Base-by-base conservation (phyloP, 92 coral and sea anemone genomes). In the Diadumene lineata region DNA sequence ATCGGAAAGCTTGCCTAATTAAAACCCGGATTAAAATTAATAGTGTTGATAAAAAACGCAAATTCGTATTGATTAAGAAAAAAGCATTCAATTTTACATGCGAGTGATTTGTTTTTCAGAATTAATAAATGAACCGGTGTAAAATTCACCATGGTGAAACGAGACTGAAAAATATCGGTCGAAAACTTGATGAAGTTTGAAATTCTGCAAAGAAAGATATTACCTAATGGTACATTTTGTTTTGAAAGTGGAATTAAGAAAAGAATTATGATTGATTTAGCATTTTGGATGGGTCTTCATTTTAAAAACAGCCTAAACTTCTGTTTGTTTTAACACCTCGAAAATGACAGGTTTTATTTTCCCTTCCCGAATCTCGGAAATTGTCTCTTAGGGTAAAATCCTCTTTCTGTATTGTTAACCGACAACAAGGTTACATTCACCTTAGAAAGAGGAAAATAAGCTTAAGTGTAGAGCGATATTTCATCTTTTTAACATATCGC, bases 261-360 rank as follows among this genome's bases (percentile, higher is more conserved):
- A 38, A 38, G 48, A 6, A 38, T 6, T 4, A 13, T 38, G 13
- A 38, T 38, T 38, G 6, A 13, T 6, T 38, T 38, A 13, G 7
- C 58, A 16, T 16, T 53, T 53, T 53, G 10, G 58, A 53, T 9
- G 4, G 10, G 3, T 53, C 18, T 53, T 53, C 24, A 13, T 3
- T 53, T 15, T 53, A 16, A 53, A 53, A 53, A 53, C 58, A 53
- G 19, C 58, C 24, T 16, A 8, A 8, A 17, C 19, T 53, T 16
- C n/a, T 53, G 24, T 53, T 53, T 53, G 24, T 53, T 53, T 53
- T 53, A 53, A 53, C 58, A 53, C 58, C 58, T 53, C 18, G 19
- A 6, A 4, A 9, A 3, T 53, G 58, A 53, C 58, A 6, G 58
- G 24, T 53, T 53, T 4, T 53, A 53, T 13, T 53, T 53, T 53